Percentiles rank a stretch among this genome's conserved stretches.
Conservation (phyloP, 1,140 invertebrate species). For the Aphidius ervi region DNA sequence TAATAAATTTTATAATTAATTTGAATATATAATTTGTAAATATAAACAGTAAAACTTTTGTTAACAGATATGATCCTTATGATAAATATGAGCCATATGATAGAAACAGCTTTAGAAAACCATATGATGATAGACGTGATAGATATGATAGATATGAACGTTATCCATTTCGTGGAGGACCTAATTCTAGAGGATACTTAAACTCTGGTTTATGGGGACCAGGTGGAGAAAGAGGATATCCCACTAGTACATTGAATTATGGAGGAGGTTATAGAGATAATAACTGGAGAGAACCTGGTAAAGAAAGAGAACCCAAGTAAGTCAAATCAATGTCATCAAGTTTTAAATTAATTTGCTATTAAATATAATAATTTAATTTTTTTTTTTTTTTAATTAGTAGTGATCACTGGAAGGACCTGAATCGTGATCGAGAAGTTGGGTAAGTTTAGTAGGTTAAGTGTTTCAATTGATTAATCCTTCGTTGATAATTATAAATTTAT, state of each 20-base stretch:
- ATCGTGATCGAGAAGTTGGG: slow-evolving; percentile 35
- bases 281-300: slow-evolving; percentile 13
- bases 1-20: slow-evolving; percentile 1
- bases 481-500: too few species aligned
- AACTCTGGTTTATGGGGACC: slow-evolving; percentile 38
- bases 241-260: slow-evolving; percentile 45
- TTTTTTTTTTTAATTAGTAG: slow-evolving; percentile 14
- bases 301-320: slow-evolving; percentile 20
- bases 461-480: too few species aligned
- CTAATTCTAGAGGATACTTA: slow-evolving; percentile 55
- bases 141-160: slow-evolving; percentile 23
- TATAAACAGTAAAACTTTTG: not conserved
- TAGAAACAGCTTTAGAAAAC: slow-evolving; percentile 30
- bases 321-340: not conserved
- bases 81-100: slow-evolving; percentile 40
- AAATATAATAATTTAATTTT: slow-evolving; percentile 1
- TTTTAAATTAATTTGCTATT: not conserved
- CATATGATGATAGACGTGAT: slow-evolving; percentile 31
- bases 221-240: slow-evolving; percentile 41
- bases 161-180: slow-evolving; percentile 24
- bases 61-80: slow-evolving; percentile 28
- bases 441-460: slow-evolving; percentile 9
- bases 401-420: slow-evolving; percentile 39
- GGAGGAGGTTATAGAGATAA: slow-evolving; percentile 24
- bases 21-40: not conserved